phyloP scores from a whole-genome alignment of 2,888 invertebrate genomes.

The Rhamnusium bicolor region DNA sequence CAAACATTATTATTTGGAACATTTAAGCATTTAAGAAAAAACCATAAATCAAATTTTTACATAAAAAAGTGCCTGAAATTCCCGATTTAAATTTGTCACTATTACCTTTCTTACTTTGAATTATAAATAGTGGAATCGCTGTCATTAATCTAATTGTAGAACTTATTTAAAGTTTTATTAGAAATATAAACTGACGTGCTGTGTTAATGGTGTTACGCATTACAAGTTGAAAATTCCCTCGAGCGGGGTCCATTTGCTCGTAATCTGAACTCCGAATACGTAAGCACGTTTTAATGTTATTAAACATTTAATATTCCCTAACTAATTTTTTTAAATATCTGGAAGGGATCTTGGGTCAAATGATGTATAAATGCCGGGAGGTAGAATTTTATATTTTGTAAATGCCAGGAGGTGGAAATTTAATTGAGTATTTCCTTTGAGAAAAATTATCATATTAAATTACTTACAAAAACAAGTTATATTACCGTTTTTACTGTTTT shows the following conservation, averaged over 20 bases:
- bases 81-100: no score
- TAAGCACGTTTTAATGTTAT: constrained; percentile 19
- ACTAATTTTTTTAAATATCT: neutral
- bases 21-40: no score
- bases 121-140: neutral
- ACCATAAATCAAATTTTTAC: no score
- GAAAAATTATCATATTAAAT: no score
- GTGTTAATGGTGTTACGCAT: constrained; percentile 8
- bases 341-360: neutral
- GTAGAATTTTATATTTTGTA: no score
- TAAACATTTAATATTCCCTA: neutral
- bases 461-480: no score
- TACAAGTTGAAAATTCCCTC: constrained; percentile 16
- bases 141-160: neutral
- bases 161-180: constrained; percentile 21
- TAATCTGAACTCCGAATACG: neutral
- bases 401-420: no score
- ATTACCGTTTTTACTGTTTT: no score
- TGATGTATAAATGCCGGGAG: neutral
- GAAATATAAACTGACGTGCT: constrained; percentile 16
- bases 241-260: constrained; percentile 5
- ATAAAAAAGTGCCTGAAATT: no score
- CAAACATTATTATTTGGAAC: no score
- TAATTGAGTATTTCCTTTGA: no score
- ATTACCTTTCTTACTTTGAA: no score